Evolutionary conservation across 2,888 invertebrate species (phyloP), one percentile per base, ranked within the genome.

Genomic region (Yponomeuta plumbellus): DNA sequence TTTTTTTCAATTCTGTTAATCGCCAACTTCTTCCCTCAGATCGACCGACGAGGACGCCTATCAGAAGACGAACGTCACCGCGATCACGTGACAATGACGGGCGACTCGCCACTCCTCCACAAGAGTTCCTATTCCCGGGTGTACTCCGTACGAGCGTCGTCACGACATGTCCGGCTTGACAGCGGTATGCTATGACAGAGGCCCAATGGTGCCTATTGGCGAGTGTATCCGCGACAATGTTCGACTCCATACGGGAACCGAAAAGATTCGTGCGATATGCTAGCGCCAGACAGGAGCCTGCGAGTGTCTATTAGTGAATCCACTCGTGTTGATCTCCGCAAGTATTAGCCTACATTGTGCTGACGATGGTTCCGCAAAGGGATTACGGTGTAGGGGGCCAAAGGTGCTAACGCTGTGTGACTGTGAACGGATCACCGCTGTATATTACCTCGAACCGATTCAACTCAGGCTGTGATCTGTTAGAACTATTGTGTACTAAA

Each of bases 381-480:
- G 17, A 52, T 17, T 52, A 13, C 44, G 44, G 44, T 52, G 17
- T 52, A 52, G 5, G 44, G 44, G 44, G 17, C 44, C 44, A 17
- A 52, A 52, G 44, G 44, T 52, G 44, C 44, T 52, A n/a, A 52
- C 44, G 44, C 44, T 13, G 21, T 23, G 64, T 56, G 59, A 58
- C 26, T 57, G 63, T 58, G 56, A 40, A 21, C 21, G 57, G 64
- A 65, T 40, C 61, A 63, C 67, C 44, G 56, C n/a, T 62, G 67
- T 52, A 66, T 39, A 66, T 73, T 76, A 78, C 81, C 80, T 81
- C 79, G 77, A 76, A 72, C 73, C 79, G 72, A 74, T 75, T 79
- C 69, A 74, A 83, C 83, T 77, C 81, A 83, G 91, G 91, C 91
- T 91, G 91, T 91, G 91, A 91, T 88, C 89, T 87, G 84, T 85